phyloP scores from a whole-genome alignment of 2,888 invertebrate genomes.

The Lasius platythorax region DNA sequence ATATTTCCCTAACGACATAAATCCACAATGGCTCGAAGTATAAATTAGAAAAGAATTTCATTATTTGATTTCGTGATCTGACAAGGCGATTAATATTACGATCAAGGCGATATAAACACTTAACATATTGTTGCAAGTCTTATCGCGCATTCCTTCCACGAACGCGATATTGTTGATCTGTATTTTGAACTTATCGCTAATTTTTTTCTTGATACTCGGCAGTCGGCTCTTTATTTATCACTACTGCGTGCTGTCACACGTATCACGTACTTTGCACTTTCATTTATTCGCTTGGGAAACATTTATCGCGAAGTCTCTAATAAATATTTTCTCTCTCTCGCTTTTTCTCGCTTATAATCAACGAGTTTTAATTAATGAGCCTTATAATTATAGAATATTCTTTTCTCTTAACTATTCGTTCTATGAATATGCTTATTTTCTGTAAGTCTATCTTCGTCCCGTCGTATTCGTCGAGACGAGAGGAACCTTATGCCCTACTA shows the following conservation, averaged over 20 bases:
- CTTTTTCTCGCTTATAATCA: conserved; percentile 5
- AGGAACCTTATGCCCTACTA: conserved; percentile 9
- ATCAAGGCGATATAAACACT: conserved; percentile 27
- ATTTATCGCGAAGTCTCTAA: conserved; percentile 18
- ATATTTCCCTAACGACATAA: not conserved
- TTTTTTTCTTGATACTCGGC: conserved; percentile 21
- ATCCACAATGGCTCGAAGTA: not conserved
- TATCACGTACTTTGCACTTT: conserved; percentile 10
- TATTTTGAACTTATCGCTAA: conserved; percentile 23
- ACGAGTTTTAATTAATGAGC: not conserved
- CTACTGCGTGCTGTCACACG: not conserved
- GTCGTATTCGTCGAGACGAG: not conserved
- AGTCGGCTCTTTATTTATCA: conserved; percentile 28
- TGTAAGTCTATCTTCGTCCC: not conserved
- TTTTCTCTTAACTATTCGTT: not conserved
- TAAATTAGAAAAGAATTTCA: not conserved
- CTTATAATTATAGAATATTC: not conserved
- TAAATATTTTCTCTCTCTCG: not conserved
- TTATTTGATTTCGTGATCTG: not conserved
- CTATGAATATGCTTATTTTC: not conserved
- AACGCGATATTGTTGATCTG: conserved; percentile 30
- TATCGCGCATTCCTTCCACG: conserved; percentile 14
- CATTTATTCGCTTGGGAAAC: conserved; percentile 27
- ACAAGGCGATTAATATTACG: not conserved
- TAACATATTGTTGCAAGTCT: conserved; percentile 12